These are phyloP conservation scores for Mantis religiosa DNA, from an alignment of 2,888 invertebrate genomes.

Conservation along the genomic window DNA sequence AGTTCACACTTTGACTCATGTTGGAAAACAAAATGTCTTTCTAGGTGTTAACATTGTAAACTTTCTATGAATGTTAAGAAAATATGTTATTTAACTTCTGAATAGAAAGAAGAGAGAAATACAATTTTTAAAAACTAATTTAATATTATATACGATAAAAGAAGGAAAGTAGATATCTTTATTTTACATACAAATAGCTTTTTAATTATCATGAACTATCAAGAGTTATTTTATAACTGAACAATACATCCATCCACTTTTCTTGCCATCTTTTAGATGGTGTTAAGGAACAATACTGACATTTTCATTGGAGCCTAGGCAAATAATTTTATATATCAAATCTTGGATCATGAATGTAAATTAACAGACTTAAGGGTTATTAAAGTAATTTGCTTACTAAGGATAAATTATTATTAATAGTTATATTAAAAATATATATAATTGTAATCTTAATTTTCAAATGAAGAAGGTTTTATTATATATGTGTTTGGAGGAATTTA, in stretches of 20 bases:
- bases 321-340: no score
- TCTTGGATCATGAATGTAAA: no score
- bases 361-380: no score
- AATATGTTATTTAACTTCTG: not conserved
- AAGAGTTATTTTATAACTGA: not conserved
- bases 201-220: not conserved
- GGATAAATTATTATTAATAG: no score
- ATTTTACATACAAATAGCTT: not conserved
- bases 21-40: not conserved
- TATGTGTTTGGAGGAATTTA: no score
- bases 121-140: not conserved
- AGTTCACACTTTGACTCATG: not conserved
- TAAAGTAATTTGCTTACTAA: no score
- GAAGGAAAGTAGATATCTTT: not conserved
- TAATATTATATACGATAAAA: not conserved
- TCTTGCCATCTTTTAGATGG: not conserved
- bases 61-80: not conserved
- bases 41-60: no score
- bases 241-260: not conserved
- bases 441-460: no score
- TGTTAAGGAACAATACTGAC: no score
- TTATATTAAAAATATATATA: no score
- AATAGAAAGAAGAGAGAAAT: not conserved
- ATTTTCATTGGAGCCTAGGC: no score
- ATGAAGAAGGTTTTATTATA: no score